These are phyloP conservation scores for Rotaria macrura DNA, from an alignment of 2,888 invertebrate genomes.

Conservation along the genomic window DNA sequence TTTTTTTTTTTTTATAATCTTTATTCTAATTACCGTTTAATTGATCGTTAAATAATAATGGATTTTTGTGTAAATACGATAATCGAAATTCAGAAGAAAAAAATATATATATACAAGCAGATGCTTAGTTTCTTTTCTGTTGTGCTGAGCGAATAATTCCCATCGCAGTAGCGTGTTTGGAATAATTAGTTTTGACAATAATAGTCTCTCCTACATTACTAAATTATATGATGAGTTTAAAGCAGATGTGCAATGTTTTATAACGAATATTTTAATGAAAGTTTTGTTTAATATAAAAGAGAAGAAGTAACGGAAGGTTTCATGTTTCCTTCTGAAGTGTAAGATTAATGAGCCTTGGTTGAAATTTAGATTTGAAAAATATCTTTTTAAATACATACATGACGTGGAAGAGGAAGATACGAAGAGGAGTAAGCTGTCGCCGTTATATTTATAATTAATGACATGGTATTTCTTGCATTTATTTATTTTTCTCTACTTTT, in stretches of 20 bases:
- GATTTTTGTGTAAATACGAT: neutral
- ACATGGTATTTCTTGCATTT: neutral
- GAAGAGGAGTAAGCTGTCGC: neutral
- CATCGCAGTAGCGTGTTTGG: neutral
- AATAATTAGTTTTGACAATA: neutral
- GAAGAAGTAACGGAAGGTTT: neutral
- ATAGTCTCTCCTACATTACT: neutral
- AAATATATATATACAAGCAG: neutral
- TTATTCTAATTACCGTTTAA: neutral
- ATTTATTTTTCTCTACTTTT: neutral
- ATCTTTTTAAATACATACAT: too few species aligned
- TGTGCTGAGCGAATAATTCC: neutral
- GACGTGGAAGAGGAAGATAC: neutral
- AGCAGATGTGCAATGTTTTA: neutral
- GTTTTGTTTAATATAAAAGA: neutral
- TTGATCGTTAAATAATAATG: neutral
- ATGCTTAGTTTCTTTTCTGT: neutral
- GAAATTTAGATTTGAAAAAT: too few species aligned
- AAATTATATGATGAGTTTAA: neutral
- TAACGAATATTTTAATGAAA: neutral
- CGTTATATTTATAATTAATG: neutral
- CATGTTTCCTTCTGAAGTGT: neutral
- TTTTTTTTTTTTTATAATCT: neutral
- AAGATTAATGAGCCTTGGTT: neutral
- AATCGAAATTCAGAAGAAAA: neutral